Percentiles rank a stretch among this genome's conserved stretches.
Conservation (phyloP, 1,140 invertebrate species). For the Cataglyphis hispanica region DNA sequence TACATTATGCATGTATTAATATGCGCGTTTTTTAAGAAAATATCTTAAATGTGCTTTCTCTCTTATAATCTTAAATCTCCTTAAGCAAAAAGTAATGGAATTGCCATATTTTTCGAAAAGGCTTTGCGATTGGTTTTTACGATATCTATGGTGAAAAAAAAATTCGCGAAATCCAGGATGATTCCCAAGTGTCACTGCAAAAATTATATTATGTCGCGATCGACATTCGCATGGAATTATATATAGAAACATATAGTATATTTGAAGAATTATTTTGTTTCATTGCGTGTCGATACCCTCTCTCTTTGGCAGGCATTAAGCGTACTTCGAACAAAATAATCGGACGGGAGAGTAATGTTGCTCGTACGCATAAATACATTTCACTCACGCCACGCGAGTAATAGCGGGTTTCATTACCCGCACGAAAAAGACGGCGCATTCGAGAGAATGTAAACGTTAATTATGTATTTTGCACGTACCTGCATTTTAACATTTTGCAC, state of each 20-base stretch:
- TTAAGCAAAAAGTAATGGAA: neutral
- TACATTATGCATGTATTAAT: neutral
- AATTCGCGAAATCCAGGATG: no score
- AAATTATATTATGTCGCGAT: neutral
- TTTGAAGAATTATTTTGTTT: conserved; percentile 44
- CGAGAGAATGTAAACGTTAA: conserved; percentile 73
- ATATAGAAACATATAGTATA: neutral
- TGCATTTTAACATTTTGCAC: conserved; percentile 49
- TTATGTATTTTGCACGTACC: conserved; percentile 78
- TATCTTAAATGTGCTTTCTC: neutral
- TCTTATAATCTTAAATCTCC: neutral
- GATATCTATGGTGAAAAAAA: neutral
- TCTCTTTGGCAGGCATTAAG: conserved; percentile 10
- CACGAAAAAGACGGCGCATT: conserved; percentile 70
- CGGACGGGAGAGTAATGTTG: conserved; percentile 43
- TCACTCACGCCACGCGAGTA: conserved; percentile 76
- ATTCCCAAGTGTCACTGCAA: neutral
- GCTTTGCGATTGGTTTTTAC: conserved; percentile 7
- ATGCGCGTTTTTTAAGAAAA: neutral
- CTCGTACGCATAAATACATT: conserved; percentile 71
- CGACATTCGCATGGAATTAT: conserved; percentile 22
- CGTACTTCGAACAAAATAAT: conserved; percentile 45
- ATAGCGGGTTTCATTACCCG: conserved; percentile 78
- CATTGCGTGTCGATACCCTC: conserved; percentile 30
- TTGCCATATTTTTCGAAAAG: neutral